Evolutionary conservation across 2,797 vertebrate genomes (phyloP), one percentile per base, ranked within the genome.

Genomic region (Taenioides sp.): DNA sequence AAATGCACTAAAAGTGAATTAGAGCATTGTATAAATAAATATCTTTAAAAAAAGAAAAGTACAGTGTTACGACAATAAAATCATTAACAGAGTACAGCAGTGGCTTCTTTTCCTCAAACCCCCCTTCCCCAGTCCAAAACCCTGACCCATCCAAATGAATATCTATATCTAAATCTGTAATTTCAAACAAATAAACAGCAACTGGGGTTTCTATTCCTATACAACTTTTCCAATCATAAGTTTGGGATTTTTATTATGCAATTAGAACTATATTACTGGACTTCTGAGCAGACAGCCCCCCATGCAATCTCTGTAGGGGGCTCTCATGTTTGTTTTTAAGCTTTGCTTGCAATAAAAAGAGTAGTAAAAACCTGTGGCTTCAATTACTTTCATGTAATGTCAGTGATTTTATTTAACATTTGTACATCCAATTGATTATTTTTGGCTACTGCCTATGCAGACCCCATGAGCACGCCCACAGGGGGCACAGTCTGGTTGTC

Each of bases 401-500:
- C 9, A 37, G 34, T 37, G 34, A 37, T 17, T 49, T 49, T 14
- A 12, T 14, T 17, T 47, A 1, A 17, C 22, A 17, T 65, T 25
- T 65, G 57, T 58, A 6, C 20, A 47, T 65, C 22, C 12, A 64
- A 47, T 47, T n/a, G 4, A 64, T 65, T 47, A 25, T 4, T 49
- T 65, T 17, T 17, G 12, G 22, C 22, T 25, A 23, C 18, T 47
- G 67, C 27, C 67, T 74, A 93, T 12, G 91, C 90, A 23, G 94
- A 92, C 0, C 91, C 94, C 91, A 93, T 83, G 1, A 95, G 88
- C 47, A 92, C 93, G 0, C 91, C 90, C 0, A 94, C 88, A 0
- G 93, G 90, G 31, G 92, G 85, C 0, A 84, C 25, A 1, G 90
- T 68, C 67, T 88, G 90, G 74, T 61, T 86, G 63, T 87, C 87